Conservation (phyloP, 1,140 invertebrate species). For the Macrobrachium rosenbergii region DNA sequence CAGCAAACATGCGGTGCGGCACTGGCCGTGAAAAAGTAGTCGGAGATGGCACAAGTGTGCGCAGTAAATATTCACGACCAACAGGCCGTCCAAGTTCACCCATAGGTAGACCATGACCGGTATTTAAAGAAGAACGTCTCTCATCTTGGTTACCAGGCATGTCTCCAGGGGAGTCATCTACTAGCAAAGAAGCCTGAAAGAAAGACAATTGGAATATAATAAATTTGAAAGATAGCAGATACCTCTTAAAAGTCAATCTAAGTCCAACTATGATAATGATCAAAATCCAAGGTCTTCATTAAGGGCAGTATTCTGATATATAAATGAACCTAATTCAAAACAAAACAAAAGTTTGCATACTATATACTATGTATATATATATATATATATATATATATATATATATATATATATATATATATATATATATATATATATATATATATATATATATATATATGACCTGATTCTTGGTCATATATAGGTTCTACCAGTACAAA, state of each 20-base stretch:
- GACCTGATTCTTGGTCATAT: too few species aligned
- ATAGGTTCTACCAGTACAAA: too few species aligned
- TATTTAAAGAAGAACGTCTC: constrained; percentile 60
- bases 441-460: too few species aligned
- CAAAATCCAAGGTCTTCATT: too few species aligned
- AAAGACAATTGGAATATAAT: background rate
- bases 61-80: constrained; percentile 80
- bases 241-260: background rate
- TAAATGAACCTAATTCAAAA: too few species aligned
- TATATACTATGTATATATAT: too few species aligned
- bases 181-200: constrained; percentile 39
- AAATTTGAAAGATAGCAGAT: background rate
- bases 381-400: too few species aligned
- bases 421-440: too few species aligned
- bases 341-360: too few species aligned
- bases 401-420: too few species aligned
- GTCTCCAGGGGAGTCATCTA: constrained; percentile 57
- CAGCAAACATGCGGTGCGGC: constrained; percentile 79
- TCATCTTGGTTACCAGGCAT: constrained; percentile 34
- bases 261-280: background rate
- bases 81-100: constrained; percentile 74
- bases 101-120: constrained; percentile 69
- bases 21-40: constrained; percentile 75
- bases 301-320: too few species aligned
- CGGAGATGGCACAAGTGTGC: constrained; percentile 76